phyloP scores from a whole-genome alignment of 2,113 vertebrate genomes.

The Recurvirostra avosetta region DNA sequence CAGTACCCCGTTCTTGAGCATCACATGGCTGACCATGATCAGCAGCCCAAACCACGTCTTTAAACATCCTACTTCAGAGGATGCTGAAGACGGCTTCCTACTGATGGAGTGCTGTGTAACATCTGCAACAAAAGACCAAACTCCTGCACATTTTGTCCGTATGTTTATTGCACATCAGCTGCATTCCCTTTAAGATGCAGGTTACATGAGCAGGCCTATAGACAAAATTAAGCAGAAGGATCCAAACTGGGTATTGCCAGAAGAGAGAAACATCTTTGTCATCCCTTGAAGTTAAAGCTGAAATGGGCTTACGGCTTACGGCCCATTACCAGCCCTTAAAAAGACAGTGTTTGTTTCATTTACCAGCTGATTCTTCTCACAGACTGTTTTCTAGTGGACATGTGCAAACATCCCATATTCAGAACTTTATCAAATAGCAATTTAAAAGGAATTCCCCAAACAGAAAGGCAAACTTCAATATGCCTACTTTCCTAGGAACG shows the following conservation, averaged over 20 bases:
- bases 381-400: neutral
- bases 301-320: neutral
- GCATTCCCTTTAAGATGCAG: neutral
- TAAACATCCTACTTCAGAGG: neutral
- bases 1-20: neutral
- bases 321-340: neutral
- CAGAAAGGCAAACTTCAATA: neutral
- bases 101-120: rapidly evolving
- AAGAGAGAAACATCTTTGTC: conserved; percentile 8
- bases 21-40: neutral
- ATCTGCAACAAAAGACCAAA: neutral
- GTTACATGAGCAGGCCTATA: neutral
- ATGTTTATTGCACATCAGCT: neutral
- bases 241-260: neutral
- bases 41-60: neutral
- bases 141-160: neutral
- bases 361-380: neutral
- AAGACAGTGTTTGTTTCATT: neutral
- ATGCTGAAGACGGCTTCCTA: neutral
- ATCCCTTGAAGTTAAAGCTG: neutral
- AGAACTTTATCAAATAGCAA: neutral
- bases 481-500: neutral
- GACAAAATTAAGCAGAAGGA: neutral
- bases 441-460: neutral
- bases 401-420: neutral